phyloP scores from a whole-genome alignment of 2,113 vertebrate species.

The Cheilinus undulatus region DNA sequence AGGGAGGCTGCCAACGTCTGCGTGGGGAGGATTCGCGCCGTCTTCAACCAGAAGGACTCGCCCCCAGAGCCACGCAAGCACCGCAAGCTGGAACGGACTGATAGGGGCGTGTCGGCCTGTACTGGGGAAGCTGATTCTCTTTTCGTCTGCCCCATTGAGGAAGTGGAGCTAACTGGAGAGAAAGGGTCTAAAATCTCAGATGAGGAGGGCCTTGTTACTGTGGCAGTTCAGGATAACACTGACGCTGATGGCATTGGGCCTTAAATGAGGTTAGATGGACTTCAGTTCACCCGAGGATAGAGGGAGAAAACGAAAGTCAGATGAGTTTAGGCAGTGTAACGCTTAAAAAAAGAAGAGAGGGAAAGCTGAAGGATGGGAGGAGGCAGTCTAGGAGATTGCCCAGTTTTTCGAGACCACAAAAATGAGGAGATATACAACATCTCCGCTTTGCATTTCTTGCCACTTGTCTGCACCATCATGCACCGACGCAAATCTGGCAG shows the following conservation, averaged over 20 bases:
- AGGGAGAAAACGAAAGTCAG: conserved; percentile 44
- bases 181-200: conserved; percentile 52
- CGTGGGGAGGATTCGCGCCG: conserved; percentile 83
- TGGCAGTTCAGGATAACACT: conserved; percentile 65
- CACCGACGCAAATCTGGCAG: conserved; percentile 34
- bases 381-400: conserved; percentile 21
- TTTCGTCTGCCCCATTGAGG: conserved; percentile 36
- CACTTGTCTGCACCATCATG: conserved; percentile 33
- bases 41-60: conserved; percentile 79
- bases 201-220: conserved; percentile 60
- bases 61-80: conserved; percentile 81
- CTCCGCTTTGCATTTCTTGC: conserved; percentile 37
- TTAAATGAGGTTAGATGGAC: conserved; percentile 54
- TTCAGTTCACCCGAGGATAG: conserved; percentile 14
- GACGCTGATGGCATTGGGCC: conserved; percentile 65
- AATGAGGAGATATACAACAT: conserved; percentile 19
- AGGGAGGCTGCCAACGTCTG: conserved; percentile 86
- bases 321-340: conserved; percentile 30
- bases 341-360: conserved; percentile 17
- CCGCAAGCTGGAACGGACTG: conserved; percentile 84
- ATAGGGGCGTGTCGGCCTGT: conserved; percentile 39
- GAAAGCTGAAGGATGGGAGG: background rate
- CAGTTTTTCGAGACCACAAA: conserved; percentile 17
- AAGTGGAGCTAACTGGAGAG: conserved; percentile 42
- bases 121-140: conserved; percentile 53